These are phyloP conservation scores for fruit fly (Drosophila melanogaster) DNA, from an alignment of 1,140 invertebrate species.

Conservation along the genomic window Release_6_plus_ISO1_MT NC_004354.4:17222501-17223000, in stretches of 20 bases:
- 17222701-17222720: too few relatives aligned
- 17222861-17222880: too few relatives aligned
- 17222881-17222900: not conserved
- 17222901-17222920: not conserved
- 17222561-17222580: slow-evolving; percentile 13
- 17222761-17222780: not conserved
- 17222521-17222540: slow-evolving; percentile 48
- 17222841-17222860: too few relatives aligned
- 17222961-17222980: slow-evolving; percentile 20
- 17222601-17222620: slow-evolving; percentile 25
- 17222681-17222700: too few relatives aligned
- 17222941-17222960: not conserved
- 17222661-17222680: not conserved
- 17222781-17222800: not conserved
- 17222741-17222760: too few relatives aligned
- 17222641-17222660: slow-evolving; percentile 19
- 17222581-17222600: slow-evolving; percentile 30
- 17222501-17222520: slow-evolving; percentile 7
- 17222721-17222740: too few relatives aligned
- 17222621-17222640: slow-evolving; percentile 55
- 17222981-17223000: slow-evolving; percentile 38
- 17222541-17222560: slow-evolving; percentile 46
- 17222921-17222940: not conserved
- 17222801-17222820: too few relatives aligned
- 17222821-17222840: too few relatives aligned